Evolutionary conservation across 2,888 invertebrate genomes (phyloP), one percentile per base, ranked within the genome.

Genomic region (Eupithecia centaureata): DNA sequence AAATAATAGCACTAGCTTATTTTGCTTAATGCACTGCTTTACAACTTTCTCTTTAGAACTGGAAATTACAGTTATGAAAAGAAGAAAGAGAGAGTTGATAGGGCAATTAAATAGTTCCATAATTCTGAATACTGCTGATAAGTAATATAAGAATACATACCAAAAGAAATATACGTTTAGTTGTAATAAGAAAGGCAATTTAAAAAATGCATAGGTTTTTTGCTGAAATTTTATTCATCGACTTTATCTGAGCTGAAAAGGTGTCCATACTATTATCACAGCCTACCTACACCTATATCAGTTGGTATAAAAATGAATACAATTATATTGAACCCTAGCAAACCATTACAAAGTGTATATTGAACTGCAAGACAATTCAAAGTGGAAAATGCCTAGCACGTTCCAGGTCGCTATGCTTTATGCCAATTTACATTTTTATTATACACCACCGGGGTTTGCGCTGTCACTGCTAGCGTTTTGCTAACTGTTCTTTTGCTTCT

Each of bases 381-480:
- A 52, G 52, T 52, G 52, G 52, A 15, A 27, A 52, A 52, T 18
- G 52, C 52, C 52, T 52, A 15, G 52, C 27, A 59, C 64, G 74
- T 82, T 79, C 77, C 71, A 76, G 72, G 73, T 73, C 77, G 79
- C 76, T 80, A 78, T 81, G 80, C 81, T 82, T 79, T 65, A 65
- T 79, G 65, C 76, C 74, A 82, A 85, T 85, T 85, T 86, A 79
- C 83, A 86, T 86, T 84, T 86, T 86, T 85, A 86, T 81, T 82
- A 82, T 81, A 76, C 70, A 73, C 72, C 60, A 58, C 70, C 73
- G 71, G 75, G 74, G 73, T 79, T 77, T 74, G 75, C 76, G 70
- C 69, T 75, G 73, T 68, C 64, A 77, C 75, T 66, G 66, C 70
- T 77, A 80, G 75, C 72, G 80, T 79, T 68, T 68, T 63, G 60